Evolutionary conservation across 2,797 vertebrate species (phyloP).

Genomic region (Diglossa cyanea): DNA sequence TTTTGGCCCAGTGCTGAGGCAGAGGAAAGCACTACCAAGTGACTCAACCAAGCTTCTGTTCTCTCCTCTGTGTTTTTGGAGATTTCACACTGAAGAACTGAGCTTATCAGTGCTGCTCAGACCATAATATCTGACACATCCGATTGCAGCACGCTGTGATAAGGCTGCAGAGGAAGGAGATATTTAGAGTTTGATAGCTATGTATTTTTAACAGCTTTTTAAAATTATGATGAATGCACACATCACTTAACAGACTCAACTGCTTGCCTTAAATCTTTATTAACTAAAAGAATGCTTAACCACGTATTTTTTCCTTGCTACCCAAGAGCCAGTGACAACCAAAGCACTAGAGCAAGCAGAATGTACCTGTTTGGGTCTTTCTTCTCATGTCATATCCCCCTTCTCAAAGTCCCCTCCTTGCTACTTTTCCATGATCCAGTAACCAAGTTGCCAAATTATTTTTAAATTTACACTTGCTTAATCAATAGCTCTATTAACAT

Average conservation of each 20-base stretch:
- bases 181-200: not conserved
- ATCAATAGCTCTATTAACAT: not conserved
- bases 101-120: not conserved
- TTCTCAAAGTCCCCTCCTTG: not conserved
- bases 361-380: not conserved
- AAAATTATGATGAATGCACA: not conserved
- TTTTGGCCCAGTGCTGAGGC: not conserved
- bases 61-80: not conserved
- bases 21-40: not conserved
- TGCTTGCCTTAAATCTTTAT: not conserved
- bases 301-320: not conserved
- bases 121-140: accelerated
- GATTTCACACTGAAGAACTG: not conserved
- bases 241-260: not conserved
- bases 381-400: not conserved
- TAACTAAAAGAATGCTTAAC: not conserved
- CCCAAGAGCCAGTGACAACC: not conserved
- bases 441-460: not conserved
- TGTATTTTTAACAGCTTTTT: not conserved
- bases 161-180: not conserved
- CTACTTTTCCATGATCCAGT: not conserved
- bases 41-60: not conserved
- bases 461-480: not conserved
- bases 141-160: accelerated
- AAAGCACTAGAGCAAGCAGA: not conserved